phyloP scores from a whole-genome alignment of 2,888 invertebrate genomes.

The Sycophila texana region DNA sequence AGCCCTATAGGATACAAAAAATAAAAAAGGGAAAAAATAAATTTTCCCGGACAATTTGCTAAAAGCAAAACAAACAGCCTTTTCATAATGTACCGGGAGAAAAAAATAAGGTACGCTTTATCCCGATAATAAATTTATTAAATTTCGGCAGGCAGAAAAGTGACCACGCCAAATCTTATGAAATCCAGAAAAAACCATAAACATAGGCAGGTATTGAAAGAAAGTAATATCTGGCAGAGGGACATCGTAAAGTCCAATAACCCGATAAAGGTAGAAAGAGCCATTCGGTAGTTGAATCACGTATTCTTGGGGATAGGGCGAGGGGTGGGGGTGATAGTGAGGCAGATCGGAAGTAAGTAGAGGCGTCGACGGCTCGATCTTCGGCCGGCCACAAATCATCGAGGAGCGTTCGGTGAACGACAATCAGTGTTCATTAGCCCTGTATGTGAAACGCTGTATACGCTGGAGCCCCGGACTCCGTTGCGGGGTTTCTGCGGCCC shows the following conservation, averaged over 20 bases:
- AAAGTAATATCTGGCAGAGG: constrained; percentile 54
- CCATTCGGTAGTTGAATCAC: constrained; percentile 53
- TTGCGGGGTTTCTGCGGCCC: constrained; percentile 65
- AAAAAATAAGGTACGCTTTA: constrained; percentile 42
- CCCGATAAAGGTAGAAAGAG: constrained; percentile 45
- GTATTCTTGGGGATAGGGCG: constrained; percentile 35
- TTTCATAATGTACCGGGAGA: background rate
- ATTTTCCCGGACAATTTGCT: background rate
- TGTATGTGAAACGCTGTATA: constrained; percentile 60
- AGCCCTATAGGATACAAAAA: background rate
- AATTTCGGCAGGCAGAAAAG: constrained; percentile 36
- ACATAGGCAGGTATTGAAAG: constrained; percentile 57
- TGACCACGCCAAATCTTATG: constrained; percentile 49
- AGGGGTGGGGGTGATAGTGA: background rate
- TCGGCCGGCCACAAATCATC: constrained; percentile 66
- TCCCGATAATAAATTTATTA: constrained; percentile 53
- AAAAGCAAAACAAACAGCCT: background rate
- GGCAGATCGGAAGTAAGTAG: constrained; percentile 20
- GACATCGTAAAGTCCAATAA: constrained; percentile 55
- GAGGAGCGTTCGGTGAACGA: constrained; percentile 66
- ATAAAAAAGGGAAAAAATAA: background rate
- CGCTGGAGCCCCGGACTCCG: constrained; percentile 58
- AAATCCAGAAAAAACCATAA: constrained; percentile 54
- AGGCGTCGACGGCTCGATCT: background rate
- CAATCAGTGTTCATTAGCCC: constrained; percentile 74